Conservation (phyloP, 2,888 invertebrate genomes). For the Synanthedon andrenaeformis region DNA sequence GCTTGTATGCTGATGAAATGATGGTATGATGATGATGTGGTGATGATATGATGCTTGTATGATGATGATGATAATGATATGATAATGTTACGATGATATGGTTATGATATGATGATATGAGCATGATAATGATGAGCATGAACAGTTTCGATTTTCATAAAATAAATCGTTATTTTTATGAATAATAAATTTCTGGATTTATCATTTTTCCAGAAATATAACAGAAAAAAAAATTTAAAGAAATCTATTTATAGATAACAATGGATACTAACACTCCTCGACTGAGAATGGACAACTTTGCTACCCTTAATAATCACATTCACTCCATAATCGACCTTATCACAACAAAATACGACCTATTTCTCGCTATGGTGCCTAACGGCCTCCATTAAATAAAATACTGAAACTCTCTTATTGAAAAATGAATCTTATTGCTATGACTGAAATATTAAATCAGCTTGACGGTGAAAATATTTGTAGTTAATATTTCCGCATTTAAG, state of each 20-base stretch:
- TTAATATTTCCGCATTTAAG: background rate
- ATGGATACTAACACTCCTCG: constrained; percentile 39
- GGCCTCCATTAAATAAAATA: constrained; percentile 25
- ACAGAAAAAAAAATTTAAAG: no score
- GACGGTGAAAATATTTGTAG: background rate
- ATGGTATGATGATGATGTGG: no score
- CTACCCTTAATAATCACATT: constrained; percentile 33
- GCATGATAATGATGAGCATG: no score
- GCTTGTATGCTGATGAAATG: no score
- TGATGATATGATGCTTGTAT: no score
- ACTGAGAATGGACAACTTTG: constrained; percentile 37
- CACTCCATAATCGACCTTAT: constrained; percentile 20
- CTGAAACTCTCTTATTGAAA: background rate
- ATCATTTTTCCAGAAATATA: no score
- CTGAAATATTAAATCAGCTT: background rate
- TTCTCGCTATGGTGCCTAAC: constrained; percentile 16
- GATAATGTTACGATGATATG: no score
- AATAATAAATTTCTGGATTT: no score
- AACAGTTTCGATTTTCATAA: no score
- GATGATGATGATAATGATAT: no score
- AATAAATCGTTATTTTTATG: no score
- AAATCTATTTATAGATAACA: constrained; percentile 20
- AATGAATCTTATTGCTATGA: background rate
- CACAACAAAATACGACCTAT: constrained; percentile 2
- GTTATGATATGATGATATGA: no score